Evolutionary conservation across 2,113 vertebrate species (phyloP).

Genomic region (Lota lota): DNA sequence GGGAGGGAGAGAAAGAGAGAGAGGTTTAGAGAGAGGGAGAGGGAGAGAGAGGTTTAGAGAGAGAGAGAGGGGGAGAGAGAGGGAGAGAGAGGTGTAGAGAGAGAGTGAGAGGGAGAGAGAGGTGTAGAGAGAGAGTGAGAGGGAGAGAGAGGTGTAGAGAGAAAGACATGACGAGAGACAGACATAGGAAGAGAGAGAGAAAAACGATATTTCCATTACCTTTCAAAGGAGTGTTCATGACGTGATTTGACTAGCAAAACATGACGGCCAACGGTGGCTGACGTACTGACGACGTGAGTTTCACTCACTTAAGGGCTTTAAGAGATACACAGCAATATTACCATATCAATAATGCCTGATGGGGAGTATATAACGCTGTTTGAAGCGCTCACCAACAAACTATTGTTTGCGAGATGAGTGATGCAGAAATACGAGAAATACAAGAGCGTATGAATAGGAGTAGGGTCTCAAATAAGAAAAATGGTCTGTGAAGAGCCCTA

Average conservation of each 20-base stretch:
- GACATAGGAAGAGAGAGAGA: not conserved
- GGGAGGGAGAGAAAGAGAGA: too few species aligned
- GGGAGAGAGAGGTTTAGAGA: constrained; percentile 1
- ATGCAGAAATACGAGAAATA: not conserved
- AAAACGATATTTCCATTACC: too few species aligned
- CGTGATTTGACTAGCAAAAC: too few species aligned
- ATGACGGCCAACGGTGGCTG: too few species aligned
- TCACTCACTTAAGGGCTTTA: too few species aligned
- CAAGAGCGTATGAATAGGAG: not conserved
- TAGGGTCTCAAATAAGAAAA: constrained; percentile 20
- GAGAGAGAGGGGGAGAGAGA: constrained; percentile 2
- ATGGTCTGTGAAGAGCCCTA: constrained; percentile 17
- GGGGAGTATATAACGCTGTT: too few species aligned
- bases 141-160: not conserved
- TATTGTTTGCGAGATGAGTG: not conserved
- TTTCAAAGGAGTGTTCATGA: not conserved
- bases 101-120: too few species aligned
- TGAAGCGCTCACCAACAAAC: not conserved
- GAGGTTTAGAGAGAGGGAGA: too few species aligned
- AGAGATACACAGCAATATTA: not conserved
- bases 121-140: too few species aligned
- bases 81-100: not conserved
- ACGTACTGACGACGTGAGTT: not conserved
- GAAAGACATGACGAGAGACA: constrained; percentile 9
- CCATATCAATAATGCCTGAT: not conserved